A percentile compares a stretch with the other conserved stretches of the same genome.
These are phyloP conservation scores for Novumbra hubbsi DNA, from an alignment of 2,797 vertebrate species.

Conservation along the genomic window DNA sequence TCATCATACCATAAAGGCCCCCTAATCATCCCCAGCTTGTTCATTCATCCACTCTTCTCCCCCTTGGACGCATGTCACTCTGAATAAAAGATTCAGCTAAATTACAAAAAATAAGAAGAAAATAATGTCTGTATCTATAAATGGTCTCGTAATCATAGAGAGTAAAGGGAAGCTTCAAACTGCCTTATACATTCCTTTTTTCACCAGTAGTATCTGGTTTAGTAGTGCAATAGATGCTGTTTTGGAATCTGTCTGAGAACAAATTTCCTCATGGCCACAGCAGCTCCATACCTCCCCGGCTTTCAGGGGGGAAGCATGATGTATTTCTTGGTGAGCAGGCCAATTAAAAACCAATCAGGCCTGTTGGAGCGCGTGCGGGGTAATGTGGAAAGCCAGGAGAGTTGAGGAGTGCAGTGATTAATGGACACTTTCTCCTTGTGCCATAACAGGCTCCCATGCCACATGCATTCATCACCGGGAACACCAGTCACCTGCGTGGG, in stretches of 20 bases:
- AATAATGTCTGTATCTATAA: background rate
- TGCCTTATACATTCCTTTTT: background rate
- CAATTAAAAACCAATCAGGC: slow-evolving; percentile 85
- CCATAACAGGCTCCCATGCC: slow-evolving; percentile 77
- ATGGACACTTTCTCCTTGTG: slow-evolving; percentile 82
- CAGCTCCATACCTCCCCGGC: slow-evolving; percentile 40
- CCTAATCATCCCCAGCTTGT: no score
- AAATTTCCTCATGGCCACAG: slow-evolving; percentile 21
- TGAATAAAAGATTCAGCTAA: no score
- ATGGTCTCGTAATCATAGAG: background rate
- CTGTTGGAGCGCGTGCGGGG: slow-evolving; percentile 64
- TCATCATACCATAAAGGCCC: no score
- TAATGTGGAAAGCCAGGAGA: slow-evolving; percentile 76
- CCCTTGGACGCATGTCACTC: no score
- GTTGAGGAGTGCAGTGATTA: slow-evolving; percentile 76
- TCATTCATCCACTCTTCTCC: no score
- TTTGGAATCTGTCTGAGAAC: slow-evolving; percentile 23
- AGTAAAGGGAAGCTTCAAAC: background rate
- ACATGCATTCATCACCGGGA: slow-evolving; percentile 72
- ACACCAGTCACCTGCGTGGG: slow-evolving; percentile 55
- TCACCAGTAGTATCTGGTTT: slow-evolving; percentile 2
- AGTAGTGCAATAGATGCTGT: slow-evolving; percentile 5
- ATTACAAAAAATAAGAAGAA: no score
- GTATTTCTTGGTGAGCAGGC: slow-evolving; percentile 75
- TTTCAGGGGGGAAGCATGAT: slow-evolving; percentile 72